Base-by-base conservation (phyloP, 2,797 vertebrate species). In the Peromyscus aztecus region DNA sequence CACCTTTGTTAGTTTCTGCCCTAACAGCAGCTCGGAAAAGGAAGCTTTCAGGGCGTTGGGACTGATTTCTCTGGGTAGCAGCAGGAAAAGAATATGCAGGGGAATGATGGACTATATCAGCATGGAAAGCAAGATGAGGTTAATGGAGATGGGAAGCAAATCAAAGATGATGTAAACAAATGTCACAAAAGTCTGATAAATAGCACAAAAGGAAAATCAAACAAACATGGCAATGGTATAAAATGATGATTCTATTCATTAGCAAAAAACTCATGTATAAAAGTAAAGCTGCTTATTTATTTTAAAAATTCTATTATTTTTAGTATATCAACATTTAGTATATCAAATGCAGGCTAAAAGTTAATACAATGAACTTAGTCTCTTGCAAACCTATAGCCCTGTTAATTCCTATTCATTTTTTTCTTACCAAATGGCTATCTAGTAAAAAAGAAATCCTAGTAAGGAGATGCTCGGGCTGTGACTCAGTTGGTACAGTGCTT, bases 1-100 rank as follows among this genome's bases (percentile, higher is more conserved):
- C 98, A 99, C 99, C 99, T 99, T 98, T 99, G 98, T 98, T 99
- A 97, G 98, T 98, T 97, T 99, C 99, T 88, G 99, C 99, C 97
- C 99, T 99, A 97, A 99, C 98, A 94, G 98, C 96, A 61, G 99
- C 98, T 97, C 99, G 99, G 96, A 99, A 99, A 98, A 99, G 99
- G 98, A 99, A 99, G 98, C 99, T 99, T 96, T 99, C 99, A 2
- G 99, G 99, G 88, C 99, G 99, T 57, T 98, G 98, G 86, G 98
- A 96, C 96, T 98, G 96, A 86, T 98, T 98, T 97, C 99, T 99
- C 98, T 98, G 98, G 97, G 98, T 97, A 96, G 99, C 98, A 98
- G 98, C 98, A 95, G 99, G 98, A 96, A 98, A 98, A 94, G 99
- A 98, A 98, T 99, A 99, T 59, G 99, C 98, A 97, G 99, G 98